phyloP scores from a whole-genome alignment of 2,797 vertebrate species.

The Gymnocypris eckloni region DNA sequence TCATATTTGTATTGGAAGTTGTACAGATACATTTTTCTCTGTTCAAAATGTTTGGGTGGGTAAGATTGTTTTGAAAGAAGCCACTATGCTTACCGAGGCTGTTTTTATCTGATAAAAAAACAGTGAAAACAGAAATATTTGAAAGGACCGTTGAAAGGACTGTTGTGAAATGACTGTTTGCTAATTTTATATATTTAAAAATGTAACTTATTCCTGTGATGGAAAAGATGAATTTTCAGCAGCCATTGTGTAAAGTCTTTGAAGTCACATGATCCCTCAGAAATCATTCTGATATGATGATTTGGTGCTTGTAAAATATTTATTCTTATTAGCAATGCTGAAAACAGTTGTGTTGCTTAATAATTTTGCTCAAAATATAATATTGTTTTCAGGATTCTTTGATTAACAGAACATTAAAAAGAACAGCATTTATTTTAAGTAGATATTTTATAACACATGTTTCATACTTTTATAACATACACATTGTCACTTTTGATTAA shows the following conservation, averaged over 20 bases:
- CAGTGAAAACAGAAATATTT: not conserved
- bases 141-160: not conserved
- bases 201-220: not conserved
- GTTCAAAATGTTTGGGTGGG: not conserved
- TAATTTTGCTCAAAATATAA: not conserved
- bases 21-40: not conserved
- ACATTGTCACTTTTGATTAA: no score
- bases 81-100: not conserved
- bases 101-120: not conserved
- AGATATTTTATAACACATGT: no score
- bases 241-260: not conserved
- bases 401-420: no score
- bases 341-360: not conserved
- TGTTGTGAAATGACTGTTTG: not conserved
- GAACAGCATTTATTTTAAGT: no score
- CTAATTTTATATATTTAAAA: not conserved
- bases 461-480: no score
- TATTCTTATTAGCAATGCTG: not conserved
- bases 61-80: not conserved
- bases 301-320: not conserved
- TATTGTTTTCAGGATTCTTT: no score
- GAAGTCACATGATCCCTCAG: not conserved
- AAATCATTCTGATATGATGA: not conserved
- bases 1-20: not conserved
- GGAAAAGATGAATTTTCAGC: not conserved